Base-by-base conservation (phyloP, 2,797 vertebrate genomes). In the Paratrypauchen microcephalus region DNA sequence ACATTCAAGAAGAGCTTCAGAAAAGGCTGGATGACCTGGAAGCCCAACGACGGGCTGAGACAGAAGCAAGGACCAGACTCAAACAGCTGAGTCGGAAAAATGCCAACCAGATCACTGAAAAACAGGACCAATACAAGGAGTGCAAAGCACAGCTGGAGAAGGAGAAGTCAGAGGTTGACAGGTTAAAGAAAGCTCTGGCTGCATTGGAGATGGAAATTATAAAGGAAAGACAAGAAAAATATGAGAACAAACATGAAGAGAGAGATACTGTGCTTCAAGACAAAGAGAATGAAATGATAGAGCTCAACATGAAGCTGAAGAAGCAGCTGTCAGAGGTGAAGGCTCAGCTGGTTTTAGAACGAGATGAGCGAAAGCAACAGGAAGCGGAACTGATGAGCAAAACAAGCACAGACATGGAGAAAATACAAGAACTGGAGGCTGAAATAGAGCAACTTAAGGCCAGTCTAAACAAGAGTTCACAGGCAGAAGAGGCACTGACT, bases 1-100 rank as follows among this genome's bases (percentile, higher is more conserved):
- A 95, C 23, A 64, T 74, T 8, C 91, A 85, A 0, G 84, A 88
- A 19, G 92, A 94, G 62, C 90, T 95, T 39, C 90, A 93, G 76
- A 89, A 76, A 47, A 82, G 93, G 5, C 81, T 94, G 36, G 92
- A 94, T 4, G 94, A 95, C 75, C 87, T 94, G 54, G 93, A 94
- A 79, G 61, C 67, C 6, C 93, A 94, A 64, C 86, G 93, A 26
- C 80, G 81, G 30, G 91, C 93, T 0, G 92, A 94, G 76, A 36
- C 88, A 0, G 93, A 94, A 79, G 83, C 93, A 48, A 88, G 89
- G 72, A 90, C 90, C 18, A 89, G 92, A 19, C 87, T 95, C 21
- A 94, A 94, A 70, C 93, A 94, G 85, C 86, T 94, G 4, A 90
- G 90, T 72, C 90, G 92, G 58, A 94, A 93, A 82, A 83, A 86